Percentiles rank a stretch among this genome's conserved stretches.
Conservation (phyloP, 2,113 vertebrate genomes). For the Ornithorhynchus anatinus region DNA sequence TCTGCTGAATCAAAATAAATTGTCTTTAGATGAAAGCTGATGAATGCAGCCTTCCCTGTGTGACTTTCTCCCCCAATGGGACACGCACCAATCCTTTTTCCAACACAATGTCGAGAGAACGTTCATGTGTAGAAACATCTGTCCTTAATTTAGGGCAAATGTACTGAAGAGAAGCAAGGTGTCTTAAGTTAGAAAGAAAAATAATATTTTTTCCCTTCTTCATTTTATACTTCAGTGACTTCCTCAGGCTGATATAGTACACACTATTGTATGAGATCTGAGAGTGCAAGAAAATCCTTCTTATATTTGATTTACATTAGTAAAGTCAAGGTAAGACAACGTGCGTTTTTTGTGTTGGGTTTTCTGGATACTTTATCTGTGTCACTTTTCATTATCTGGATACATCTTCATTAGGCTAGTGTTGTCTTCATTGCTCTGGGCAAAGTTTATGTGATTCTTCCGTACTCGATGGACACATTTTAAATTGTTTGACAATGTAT, state of each 20-base stretch:
- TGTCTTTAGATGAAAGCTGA: background rate
- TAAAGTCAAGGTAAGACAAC: no score
- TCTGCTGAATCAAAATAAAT: slow-evolving; percentile 29
- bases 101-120: background rate
- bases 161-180: slow-evolving; percentile 13
- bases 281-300: no score
- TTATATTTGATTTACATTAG: no score
- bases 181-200: slow-evolving; percentile 28
- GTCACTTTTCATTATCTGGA: no score
- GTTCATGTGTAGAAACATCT: slow-evolving; percentile 1
- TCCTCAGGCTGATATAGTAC: background rate
- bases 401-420: no score
- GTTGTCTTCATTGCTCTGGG: no score
- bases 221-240: background rate
- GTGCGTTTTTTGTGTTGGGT: no score
- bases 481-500: no score
- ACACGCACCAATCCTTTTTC: background rate
- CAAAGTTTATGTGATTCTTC: no score
- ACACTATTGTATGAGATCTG: background rate
- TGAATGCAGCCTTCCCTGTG: background rate
- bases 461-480: no score
- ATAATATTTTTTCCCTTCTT: background rate
- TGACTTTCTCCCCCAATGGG: slow-evolving; percentile 1
- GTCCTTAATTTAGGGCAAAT: slow-evolving; percentile 22
- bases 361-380: no score